Percentiles rank a stretch among this genome's conserved stretches.
phyloP scores from a whole-genome alignment of 2,888 invertebrate genomes.

The Hydraecia micacea region DNA sequence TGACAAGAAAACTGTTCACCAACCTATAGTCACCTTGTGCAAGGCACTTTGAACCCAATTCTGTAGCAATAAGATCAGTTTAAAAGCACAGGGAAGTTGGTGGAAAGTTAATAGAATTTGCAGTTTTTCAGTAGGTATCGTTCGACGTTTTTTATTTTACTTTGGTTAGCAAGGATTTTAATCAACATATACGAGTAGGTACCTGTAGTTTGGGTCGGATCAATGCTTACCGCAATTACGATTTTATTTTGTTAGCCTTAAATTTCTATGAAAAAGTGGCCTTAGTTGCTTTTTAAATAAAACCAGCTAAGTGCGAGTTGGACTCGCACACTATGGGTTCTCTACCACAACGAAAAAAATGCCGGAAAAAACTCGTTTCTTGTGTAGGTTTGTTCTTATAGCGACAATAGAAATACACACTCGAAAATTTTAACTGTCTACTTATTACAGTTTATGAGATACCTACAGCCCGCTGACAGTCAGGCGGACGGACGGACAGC shows the following conservation, averaged over 20 bases:
- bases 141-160: slow-evolving; percentile 45
- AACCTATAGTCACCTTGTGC: neutral
- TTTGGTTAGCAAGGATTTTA: slow-evolving; percentile 26
- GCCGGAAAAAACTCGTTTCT: too few relatives aligned
- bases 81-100: slow-evolving; percentile 7
- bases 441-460: too few relatives aligned
- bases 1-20: slow-evolving; percentile 60
- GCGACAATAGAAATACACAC: too few relatives aligned
- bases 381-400: too few relatives aligned
- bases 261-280: neutral
- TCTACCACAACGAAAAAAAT: too few relatives aligned
- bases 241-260: neutral
- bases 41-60: slow-evolving; percentile 24
- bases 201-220: neutral
- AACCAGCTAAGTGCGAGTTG: neutral
- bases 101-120: slow-evolving; percentile 55
- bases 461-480: too few relatives aligned
- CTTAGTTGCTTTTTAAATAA: neutral
- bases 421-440: too few relatives aligned
- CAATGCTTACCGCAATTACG: neutral
- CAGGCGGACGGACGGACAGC: too few relatives aligned
- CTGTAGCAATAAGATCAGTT: neutral
- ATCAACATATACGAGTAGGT: slow-evolving; percentile 19
- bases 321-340: too few relatives aligned
- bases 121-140: slow-evolving; percentile 61